Conservation (phyloP, 2,888 invertebrate genomes). For the Adelognathus sp. region DNA sequence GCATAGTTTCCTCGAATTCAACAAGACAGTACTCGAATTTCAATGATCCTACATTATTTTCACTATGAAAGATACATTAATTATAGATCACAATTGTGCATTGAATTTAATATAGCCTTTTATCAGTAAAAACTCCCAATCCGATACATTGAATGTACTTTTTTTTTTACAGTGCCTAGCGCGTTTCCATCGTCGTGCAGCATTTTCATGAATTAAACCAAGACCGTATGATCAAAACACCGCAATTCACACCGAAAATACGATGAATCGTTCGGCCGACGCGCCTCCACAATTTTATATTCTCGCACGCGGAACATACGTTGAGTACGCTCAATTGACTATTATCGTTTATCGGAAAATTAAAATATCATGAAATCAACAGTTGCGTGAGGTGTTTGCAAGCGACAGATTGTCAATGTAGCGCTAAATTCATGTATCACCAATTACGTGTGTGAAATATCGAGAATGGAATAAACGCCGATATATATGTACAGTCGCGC, state of each 20-base stretch:
- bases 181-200: background rate
- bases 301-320: conserved; percentile 1
- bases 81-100: no score
- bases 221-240: background rate
- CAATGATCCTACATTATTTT: no score
- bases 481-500: background rate
- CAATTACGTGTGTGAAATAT: background rate
- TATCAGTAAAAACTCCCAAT: no score
- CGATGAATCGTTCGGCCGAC: conserved; percentile 22
- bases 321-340: conserved; percentile 32
- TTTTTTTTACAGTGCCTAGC: no score
- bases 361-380: conserved; percentile 46
- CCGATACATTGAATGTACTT: no score
- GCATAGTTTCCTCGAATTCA: no score
- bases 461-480: background rate
- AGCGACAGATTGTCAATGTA: background rate
- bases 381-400: background rate
- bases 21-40: no score
- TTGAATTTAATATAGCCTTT: no score
- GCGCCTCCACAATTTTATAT: conserved; percentile 1
- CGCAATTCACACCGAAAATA: conserved; percentile 12
- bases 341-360: conserved; percentile 52
- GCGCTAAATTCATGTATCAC: background rate
- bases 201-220: conserved; percentile 11
- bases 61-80: no score